phyloP scores from a whole-genome alignment of 2,888 invertebrate genomes.

The Lobophora halterata region DNA sequence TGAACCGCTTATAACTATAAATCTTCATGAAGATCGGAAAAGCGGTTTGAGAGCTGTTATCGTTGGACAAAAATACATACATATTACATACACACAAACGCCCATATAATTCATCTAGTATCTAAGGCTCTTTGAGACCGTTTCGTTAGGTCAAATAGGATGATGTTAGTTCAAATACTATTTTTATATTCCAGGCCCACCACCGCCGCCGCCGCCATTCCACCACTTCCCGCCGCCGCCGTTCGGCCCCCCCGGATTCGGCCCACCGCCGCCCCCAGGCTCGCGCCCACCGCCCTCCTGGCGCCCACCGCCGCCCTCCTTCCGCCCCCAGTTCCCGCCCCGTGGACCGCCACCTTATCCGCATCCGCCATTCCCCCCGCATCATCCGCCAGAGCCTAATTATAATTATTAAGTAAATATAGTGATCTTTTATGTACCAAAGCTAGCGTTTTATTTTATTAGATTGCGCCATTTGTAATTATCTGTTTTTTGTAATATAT shows the following conservation, averaged over 20 bases:
- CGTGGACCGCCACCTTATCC: slow-evolving; percentile 79
- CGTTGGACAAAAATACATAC: too few species aligned
- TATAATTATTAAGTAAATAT: slow-evolving; percentile 65
- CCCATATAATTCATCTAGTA: too few species aligned
- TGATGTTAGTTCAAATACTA: not conserved
- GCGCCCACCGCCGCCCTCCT: slow-evolving; percentile 64
- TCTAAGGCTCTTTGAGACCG: slow-evolving; percentile 35
- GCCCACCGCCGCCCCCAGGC: slow-evolving; percentile 77
- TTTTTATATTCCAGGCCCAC: slow-evolving; percentile 41
- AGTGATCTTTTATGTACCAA: slow-evolving; percentile 33
- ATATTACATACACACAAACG: too few species aligned
- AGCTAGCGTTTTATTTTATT: slow-evolving; percentile 24
- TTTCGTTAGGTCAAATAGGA: not conserved
- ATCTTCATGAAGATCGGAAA: too few species aligned
- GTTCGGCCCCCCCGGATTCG: slow-evolving; percentile 56
- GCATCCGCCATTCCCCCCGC: slow-evolving; percentile 85
- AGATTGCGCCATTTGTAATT: too few species aligned
- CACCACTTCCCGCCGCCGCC: slow-evolving; percentile 56
- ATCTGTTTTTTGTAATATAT: too few species aligned
- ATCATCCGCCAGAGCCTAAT: slow-evolving; percentile 73
- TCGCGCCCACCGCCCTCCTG: slow-evolving; percentile 78
- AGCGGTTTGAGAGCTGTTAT: too few species aligned
- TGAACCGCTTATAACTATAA: too few species aligned
- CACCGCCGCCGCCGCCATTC: slow-evolving; percentile 62
- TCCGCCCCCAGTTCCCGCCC: slow-evolving; percentile 62